Conservation (phyloP, 2,113 vertebrate genomes). For the Rhinoptilus africanus region DNA sequence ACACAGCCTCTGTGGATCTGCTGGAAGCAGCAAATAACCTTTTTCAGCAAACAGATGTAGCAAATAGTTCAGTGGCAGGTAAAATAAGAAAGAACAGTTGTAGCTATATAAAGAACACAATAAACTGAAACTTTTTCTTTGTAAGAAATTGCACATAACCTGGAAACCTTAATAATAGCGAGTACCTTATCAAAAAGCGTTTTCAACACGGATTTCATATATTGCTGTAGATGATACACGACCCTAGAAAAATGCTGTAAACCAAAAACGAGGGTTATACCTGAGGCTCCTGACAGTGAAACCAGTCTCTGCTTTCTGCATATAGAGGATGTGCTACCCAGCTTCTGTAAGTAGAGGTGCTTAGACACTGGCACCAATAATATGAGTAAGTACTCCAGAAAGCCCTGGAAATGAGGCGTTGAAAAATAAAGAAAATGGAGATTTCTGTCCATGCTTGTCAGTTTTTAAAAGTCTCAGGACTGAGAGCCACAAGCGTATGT, state of each 20-base stretch:
- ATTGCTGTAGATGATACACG: background rate
- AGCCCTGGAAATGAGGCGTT: background rate
- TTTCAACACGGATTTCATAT: background rate
- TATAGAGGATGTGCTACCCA: background rate
- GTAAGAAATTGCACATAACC: background rate
- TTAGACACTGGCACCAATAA: background rate
- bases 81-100: conserved; percentile 16
- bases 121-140: background rate
- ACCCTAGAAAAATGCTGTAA: background rate
- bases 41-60: background rate
- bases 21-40: conserved; percentile 23
- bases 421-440: background rate
- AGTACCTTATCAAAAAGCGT: background rate
- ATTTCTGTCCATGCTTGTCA: background rate
- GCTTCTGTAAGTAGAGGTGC: background rate
- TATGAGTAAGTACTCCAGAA: background rate
- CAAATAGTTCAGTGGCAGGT: background rate
- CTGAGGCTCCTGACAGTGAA: background rate
- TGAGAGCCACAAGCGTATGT: background rate
- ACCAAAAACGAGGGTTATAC: background rate
- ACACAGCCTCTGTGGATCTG: background rate
- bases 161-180: background rate
- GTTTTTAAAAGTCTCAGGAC: background rate
- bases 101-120: conserved; percentile 15
- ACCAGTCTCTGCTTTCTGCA: background rate